Conservation (phyloP, 53 echinoderm and acorn worm genomes). For the Paracentrotus lividus region DNA sequence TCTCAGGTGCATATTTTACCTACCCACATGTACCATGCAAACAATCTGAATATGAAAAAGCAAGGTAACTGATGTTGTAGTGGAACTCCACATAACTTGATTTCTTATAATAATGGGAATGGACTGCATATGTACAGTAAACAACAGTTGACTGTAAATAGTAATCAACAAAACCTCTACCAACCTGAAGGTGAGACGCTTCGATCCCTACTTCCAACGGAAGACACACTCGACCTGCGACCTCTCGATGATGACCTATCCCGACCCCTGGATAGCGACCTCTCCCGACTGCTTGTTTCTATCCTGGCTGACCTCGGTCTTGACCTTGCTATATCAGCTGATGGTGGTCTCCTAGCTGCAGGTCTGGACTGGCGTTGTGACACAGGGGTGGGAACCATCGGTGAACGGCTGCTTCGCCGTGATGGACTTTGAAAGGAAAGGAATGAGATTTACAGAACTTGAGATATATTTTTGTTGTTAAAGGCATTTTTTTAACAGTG, state of each 20-base stretch:
- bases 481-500: no score
- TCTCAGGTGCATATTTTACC: no score
- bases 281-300: slow-evolving; percentile 75
- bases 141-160: no score
- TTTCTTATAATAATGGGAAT: no score
- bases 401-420: slow-evolving; percentile 82
- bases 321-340: slow-evolving; percentile 73
- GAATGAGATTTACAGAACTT: background rate
- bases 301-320: slow-evolving; percentile 71
- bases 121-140: no score
- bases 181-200: slow-evolving; percentile 94
- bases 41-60: no score
- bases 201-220: slow-evolving; percentile 79
- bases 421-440: slow-evolving; percentile 67
- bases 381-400: slow-evolving; percentile 75
- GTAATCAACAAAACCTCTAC: no score
- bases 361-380: slow-evolving; percentile 72
- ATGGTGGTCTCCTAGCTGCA: slow-evolving; percentile 75
- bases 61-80: no score
- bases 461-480: background rate
- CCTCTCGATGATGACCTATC: slow-evolving; percentile 81
- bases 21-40: no score
- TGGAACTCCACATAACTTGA: no score
- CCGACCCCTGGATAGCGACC: slow-evolving; percentile 78
- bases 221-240: slow-evolving; percentile 76